Conservation (phyloP, 2,797 vertebrate genomes). For the Dermochelys coriacea region DNA sequence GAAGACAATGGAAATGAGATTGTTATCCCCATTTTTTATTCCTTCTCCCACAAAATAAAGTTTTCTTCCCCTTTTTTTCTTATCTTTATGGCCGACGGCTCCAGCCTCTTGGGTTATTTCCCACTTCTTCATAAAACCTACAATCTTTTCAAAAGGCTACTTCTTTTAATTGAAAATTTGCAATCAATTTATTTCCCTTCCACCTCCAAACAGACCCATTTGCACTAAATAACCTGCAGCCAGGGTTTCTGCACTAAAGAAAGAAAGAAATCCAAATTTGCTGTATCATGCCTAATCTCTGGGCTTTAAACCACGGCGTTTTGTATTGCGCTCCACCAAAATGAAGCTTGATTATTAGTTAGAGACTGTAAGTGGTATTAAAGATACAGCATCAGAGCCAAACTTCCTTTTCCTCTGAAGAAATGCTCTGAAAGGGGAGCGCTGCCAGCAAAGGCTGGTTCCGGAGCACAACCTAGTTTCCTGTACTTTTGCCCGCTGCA, state of each 20-base stretch:
- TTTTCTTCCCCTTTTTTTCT: background rate
- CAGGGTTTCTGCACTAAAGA: slow-evolving; percentile 71
- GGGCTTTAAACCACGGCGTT: slow-evolving; percentile 75
- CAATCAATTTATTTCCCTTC: slow-evolving; percentile 61
- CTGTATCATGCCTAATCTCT: slow-evolving; percentile 74
- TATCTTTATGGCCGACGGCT: slow-evolving; percentile 22
- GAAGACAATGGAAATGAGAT: slow-evolving; percentile 28
- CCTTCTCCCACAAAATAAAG: background rate
- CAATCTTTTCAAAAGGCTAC: slow-evolving; percentile 80
- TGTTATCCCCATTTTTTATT: background rate
- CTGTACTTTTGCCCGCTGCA: background rate
- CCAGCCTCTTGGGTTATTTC: slow-evolving; percentile 66
- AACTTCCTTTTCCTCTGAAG: background rate
- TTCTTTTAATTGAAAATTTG: slow-evolving; percentile 83
- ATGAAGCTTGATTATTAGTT: slow-evolving; percentile 76
- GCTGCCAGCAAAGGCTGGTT: background rate
- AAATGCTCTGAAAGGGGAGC: background rate
- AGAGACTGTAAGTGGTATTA: slow-evolving; percentile 66
- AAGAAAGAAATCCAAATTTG: slow-evolving; percentile 80
- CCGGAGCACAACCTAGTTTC: background rate
- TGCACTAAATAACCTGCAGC: slow-evolving; percentile 78
- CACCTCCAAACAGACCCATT: slow-evolving; percentile 66
- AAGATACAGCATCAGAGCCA: slow-evolving; percentile 46
- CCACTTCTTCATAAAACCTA: slow-evolving; percentile 63
- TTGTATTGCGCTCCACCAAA: slow-evolving; percentile 75